Evolutionary conservation across 2,888 invertebrate species (phyloP).

Genomic region (Kryphioiulus occultus): DNA sequence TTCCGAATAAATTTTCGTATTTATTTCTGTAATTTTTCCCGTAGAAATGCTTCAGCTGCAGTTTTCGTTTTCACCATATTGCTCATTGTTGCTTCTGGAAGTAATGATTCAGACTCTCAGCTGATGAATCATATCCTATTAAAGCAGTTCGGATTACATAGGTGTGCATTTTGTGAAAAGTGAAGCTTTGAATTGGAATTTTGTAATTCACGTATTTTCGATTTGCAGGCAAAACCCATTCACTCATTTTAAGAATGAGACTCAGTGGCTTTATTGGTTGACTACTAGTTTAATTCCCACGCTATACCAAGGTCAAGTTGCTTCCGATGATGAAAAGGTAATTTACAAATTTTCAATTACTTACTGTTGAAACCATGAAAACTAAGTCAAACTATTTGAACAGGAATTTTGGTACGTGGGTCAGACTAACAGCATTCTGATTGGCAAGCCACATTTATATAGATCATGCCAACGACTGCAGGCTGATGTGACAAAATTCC

Average conservation of each 20-base stretch:
- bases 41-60: not conserved
- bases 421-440: not conserved
- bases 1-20: no score
- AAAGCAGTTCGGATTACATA: not conserved
- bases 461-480: not conserved
- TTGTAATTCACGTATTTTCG: not conserved
- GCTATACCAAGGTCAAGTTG: not conserved
- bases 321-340: not conserved
- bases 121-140: not conserved
- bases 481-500: not conserved
- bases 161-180: no score
- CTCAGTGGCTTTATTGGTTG: not conserved
- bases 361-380: not conserved
- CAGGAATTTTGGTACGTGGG: constrained; percentile 5
- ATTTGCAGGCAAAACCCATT: not conserved
- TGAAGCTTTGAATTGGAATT: not conserved
- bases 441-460: not conserved
- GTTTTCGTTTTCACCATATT: not conserved
- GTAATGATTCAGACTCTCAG: not conserved
- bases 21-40: not conserved
- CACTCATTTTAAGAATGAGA: not conserved
- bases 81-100: not conserved
- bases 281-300: not conserved
- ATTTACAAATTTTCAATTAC: not conserved
- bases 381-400: not conserved